Evolutionary conservation across 1,140 invertebrate genomes (phyloP), one percentile per base, ranked within the genome.

Genomic region (Ruditapes philippinarum): DNA sequence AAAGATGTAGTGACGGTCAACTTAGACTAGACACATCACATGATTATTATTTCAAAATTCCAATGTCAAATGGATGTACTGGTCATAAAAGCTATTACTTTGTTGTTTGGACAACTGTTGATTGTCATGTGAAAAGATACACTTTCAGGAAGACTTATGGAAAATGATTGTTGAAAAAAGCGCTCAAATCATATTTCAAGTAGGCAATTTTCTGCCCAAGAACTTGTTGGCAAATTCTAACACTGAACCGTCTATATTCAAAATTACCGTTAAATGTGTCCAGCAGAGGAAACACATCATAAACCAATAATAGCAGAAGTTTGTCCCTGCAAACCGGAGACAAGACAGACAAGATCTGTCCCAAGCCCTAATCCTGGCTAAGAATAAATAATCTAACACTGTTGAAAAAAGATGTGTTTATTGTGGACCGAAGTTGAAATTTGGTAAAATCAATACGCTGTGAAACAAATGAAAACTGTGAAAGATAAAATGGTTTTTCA

Each of bases 21-120:
- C 49, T 88, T n/a, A 42, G 11, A 31, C 31, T 92, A 42, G 80
- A 87, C 45, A 88, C 40, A 36, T 19, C 25, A 19, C 90, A 85
- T 60, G 0, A 45, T n/a, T 91, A 87, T 62, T 87, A 81, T 36
- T 90, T 73, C 38, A 86, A 89, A 51, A 49, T 90, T 1, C 89
- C 90, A 45, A 70, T 45, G 22, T 89, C 90, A 31, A 45, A 90
- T 9, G 17, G 38, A 25, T 76, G 81, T 19, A 36, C 31, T 36
- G 51, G 79, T 9, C 25, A 49, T 12, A 73, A 91, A n/a, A n/a
- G n/a, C n/a, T n/a, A n/a, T n/a, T n/a, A n/a, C n/a, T n/a, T n/a
- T n/a, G n/a, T n/a, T n/a, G n/a, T n/a, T n/a, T n/a, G n/a, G n/a
- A n/a, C n/a, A n/a, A 19, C 42, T 12, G 28, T 76, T 28, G 87